Evolutionary conservation across 2,113 vertebrate genomes (phyloP), one percentile per base, ranked within the genome.

Genomic region (Lanius collurio): DNA sequence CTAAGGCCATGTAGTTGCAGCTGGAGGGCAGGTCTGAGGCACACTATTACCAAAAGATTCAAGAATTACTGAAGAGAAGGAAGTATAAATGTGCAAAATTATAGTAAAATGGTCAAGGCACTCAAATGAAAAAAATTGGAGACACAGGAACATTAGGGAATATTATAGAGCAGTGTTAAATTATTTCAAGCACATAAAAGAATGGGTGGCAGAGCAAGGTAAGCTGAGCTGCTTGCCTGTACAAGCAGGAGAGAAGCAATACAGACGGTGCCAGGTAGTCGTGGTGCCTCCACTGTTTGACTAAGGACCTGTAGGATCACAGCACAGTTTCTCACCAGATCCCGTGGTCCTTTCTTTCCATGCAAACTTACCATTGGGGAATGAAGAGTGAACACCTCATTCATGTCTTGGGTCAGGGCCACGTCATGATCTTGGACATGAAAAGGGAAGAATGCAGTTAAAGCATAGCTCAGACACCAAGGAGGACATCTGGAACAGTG

Each of bases 231-330:
- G 11, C 18, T 90, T 42, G 80, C 13, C 30, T 35, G 0, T 13
- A 27, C 0, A 2, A 75, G 39, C 26, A 57, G 59, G 39, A 63
- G 21, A 63, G 33, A 73, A 73, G 24, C 15, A 50, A 16, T 6
- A 39, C 9, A 41, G 31, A 18, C 1, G 1, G 18, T 53, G 22
- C 15, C 13, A 4, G 17, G 18, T 23, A 27, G n/a, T 31, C 1
- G 0, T 55, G 24, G n/a, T 46, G 28, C 20, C 42, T 49, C 46
- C 22, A 27, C 26, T 39, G 3, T 53, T 55, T 2, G 1, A 57
- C 35, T n/a, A 12, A 26, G 31, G 30, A 64, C 10, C 6, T 55
- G 6, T 6, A 60, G 33, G 23, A 52, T 60, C 30, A 60, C 2
- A 3, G 9, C 13, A 60, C 28, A 14, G 1, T 59, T 88, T 69